Evolutionary conservation across 2,113 vertebrate species (phyloP).

Genomic region (Grantiella picta): DNA sequence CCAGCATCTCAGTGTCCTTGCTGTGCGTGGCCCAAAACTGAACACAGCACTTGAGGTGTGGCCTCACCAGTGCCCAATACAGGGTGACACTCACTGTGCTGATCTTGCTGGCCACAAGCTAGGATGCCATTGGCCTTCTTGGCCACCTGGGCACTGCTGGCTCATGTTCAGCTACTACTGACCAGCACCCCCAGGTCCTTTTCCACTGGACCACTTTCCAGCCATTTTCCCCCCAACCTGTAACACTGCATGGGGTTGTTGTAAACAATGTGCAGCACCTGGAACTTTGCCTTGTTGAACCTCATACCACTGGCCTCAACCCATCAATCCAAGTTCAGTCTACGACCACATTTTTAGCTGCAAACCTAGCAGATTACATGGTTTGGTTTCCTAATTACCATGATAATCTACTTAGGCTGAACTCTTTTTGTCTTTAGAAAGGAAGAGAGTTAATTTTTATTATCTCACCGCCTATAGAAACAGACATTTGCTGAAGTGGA

Average conservation of each 20-base stretch:
- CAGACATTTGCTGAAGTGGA: not conserved
- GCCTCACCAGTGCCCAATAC: not conserved
- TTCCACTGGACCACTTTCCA: not conserved
- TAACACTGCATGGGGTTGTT: not conserved
- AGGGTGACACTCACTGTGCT: not conserved
- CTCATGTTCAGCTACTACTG: not conserved
- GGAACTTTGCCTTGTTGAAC: not conserved
- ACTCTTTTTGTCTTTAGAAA: not conserved
- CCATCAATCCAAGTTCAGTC: not conserved
- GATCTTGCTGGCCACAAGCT: not conserved
- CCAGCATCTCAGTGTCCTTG: accelerated
- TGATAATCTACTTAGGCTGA: not conserved
- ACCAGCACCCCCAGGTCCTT: not conserved
- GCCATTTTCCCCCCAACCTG: not conserved
- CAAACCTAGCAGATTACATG: not conserved
- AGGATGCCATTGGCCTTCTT: not conserved
- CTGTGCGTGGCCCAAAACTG: not conserved
- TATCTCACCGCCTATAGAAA: not conserved
- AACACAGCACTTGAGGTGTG: not conserved
- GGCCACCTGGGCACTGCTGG: not conserved
- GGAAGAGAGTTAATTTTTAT: not conserved
- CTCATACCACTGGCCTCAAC: no score
- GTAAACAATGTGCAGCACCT: not conserved
- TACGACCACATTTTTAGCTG: not conserved
- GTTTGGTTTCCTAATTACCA: not conserved